phyloP scores from a whole-genome alignment of 2,797 vertebrate genomes.

The Pristis pectinata region DNA sequence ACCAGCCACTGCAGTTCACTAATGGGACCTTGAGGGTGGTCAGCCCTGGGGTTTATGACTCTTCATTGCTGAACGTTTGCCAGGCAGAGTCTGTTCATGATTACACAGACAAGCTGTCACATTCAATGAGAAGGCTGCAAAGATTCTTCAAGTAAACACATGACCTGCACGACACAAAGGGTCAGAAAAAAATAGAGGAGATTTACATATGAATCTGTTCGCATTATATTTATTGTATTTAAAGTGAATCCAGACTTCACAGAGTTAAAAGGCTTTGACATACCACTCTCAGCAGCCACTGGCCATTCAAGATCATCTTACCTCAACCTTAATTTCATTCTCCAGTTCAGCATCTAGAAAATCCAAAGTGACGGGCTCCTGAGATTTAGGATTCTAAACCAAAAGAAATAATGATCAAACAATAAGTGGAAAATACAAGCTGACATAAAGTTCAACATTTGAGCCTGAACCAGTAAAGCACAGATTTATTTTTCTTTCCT shows the following conservation, averaged over 20 bases:
- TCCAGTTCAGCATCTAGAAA: conserved; percentile 94
- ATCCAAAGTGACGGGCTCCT: conserved; percentile 96
- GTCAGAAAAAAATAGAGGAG: background rate
- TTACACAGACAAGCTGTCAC: conserved; percentile 8
- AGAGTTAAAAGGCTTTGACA: background rate
- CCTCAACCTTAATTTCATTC: conserved; percentile 96
- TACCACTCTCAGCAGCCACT: background rate
- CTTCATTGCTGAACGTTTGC: background rate
- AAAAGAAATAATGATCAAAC: conserved; percentile 40
- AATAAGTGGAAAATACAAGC: background rate
- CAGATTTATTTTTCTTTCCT: background rate
- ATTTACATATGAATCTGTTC: background rate
- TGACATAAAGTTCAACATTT: conserved; percentile 8
- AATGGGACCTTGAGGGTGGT: too few relatives aligned
- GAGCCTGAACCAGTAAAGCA: background rate
- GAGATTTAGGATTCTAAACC: conserved; percentile 95
- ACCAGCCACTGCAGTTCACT: too few relatives aligned
- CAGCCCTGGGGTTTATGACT: too few relatives aligned
- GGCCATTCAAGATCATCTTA: conserved; percentile 49
- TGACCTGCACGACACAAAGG: background rate
- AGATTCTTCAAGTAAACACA: background rate
- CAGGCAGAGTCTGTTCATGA: background rate
- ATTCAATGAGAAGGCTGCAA: background rate
- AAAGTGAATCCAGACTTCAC: conserved; percentile 1
- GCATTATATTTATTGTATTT: background rate